These are phyloP conservation scores for Apamea monoglypha DNA, from an alignment of 2,888 invertebrate species.

Conservation along the genomic window DNA sequence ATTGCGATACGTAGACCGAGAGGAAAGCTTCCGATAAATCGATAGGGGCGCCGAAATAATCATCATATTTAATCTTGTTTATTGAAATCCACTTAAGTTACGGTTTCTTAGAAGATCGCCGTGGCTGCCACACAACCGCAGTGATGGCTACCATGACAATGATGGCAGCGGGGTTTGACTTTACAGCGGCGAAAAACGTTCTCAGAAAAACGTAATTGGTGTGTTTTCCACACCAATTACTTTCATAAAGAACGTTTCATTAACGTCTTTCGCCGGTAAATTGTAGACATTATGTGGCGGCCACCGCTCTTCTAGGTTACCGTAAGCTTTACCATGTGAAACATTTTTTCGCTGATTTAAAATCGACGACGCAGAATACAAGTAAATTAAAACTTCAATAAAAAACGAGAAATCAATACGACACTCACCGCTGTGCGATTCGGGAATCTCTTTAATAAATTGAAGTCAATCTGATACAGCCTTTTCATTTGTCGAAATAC, in stretches of 20 bases:
- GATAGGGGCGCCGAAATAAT: conserved; percentile 55
- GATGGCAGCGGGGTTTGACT: background rate
- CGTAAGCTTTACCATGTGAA: background rate
- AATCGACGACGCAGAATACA: background rate
- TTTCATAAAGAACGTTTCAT: background rate
- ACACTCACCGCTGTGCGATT: conserved; percentile 9
- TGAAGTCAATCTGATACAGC: conserved; percentile 20
- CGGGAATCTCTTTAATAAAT: conserved; percentile 18
- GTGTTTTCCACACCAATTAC: background rate
- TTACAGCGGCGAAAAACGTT: background rate
- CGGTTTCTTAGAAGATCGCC: background rate
- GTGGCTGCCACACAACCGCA: background rate
- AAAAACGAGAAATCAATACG: conserved; percentile 12
- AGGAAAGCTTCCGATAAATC: conserved; percentile 69
- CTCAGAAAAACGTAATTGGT: background rate
- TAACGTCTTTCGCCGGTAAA: background rate
- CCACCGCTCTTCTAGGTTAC: background rate
- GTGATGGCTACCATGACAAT: background rate
- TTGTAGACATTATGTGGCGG: background rate
- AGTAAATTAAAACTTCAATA: conserved; percentile 8
- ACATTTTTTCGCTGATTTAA: background rate
- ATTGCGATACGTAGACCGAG: conserved; percentile 76
- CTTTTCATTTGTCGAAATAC: conserved; percentile 10
- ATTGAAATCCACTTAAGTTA: background rate
- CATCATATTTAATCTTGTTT: conserved; percentile 13